These are phyloP conservation scores for Spermophilus dauricus DNA, from an alignment of 2,113 vertebrate genomes.

Conservation along the genomic window DNA sequence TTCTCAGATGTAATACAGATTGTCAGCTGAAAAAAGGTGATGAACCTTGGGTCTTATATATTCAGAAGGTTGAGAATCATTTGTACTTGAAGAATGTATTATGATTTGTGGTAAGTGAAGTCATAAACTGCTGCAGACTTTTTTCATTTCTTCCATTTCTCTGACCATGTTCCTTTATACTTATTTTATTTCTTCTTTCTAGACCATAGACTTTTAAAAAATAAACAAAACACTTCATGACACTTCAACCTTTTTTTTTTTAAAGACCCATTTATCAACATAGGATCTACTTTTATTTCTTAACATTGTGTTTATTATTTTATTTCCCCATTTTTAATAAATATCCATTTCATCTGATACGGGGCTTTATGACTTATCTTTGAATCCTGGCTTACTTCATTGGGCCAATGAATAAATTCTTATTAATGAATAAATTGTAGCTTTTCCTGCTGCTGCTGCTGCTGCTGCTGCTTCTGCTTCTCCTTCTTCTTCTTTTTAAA, in stretches of 20 bases:
- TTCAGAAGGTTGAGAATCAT: conserved; percentile 31
- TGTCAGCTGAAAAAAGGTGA: background rate
- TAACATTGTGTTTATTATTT: conserved; percentile 47
- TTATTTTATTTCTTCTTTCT: background rate
- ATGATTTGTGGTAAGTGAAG: background rate
- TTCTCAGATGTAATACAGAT: background rate
- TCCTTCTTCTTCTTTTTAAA: background rate
- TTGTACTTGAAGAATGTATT: conserved; percentile 13
- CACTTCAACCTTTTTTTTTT: conserved; percentile 16
- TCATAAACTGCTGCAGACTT: conserved; percentile 18
- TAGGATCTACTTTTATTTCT: conserved; percentile 42
- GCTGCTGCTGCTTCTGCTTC: background rate
- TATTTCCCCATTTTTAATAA: conserved; percentile 17
- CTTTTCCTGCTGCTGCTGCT: background rate
- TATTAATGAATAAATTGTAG: conserved; percentile 33
- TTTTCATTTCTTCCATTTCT: conserved; percentile 39
- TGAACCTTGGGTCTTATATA: background rate
- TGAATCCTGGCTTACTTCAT: conserved; percentile 17
- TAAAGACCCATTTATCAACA: background rate
- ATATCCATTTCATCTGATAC: conserved; percentile 23
- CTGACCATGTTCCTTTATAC: conserved; percentile 26
- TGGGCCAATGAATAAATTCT: background rate
- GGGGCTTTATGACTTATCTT: background rate
- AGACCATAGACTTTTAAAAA: background rate
- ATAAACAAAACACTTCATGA: background rate